Conservation (phyloP, 2,797 vertebrate genomes). For the Acrossocheilus wenchowensis region DNA sequence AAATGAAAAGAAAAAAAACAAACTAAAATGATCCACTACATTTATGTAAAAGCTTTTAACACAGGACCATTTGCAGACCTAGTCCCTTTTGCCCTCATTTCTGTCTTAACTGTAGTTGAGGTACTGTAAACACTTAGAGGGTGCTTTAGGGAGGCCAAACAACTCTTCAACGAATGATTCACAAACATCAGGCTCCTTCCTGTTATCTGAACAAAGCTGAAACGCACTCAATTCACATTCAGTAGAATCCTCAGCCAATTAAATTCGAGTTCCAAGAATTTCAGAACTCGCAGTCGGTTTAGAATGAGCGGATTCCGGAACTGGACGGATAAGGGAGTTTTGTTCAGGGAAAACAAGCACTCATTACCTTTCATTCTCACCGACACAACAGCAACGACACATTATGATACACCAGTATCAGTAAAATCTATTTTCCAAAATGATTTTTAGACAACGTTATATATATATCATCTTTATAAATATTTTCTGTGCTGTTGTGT, state of each 20-base stretch:
- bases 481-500: constrained; percentile 89
- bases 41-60: background rate
- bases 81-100: background rate
- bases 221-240: background rate
- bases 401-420: constrained; percentile 77
- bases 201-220: constrained; percentile 5
- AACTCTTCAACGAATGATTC: background rate
- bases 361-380: constrained; percentile 42
- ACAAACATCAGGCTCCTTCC: constrained; percentile 21
- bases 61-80: background rate
- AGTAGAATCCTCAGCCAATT: background rate
- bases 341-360: background rate
- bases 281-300: constrained; percentile 1
- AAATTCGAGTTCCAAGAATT: background rate
- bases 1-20: background rate
- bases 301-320: background rate
- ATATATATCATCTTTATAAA: constrained; percentile 84
- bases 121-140: constrained; percentile 35
- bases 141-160: constrained; percentile 17
- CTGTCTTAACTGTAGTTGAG: constrained; percentile 32
- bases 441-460: constrained; percentile 66
- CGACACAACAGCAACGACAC: constrained; percentile 84
- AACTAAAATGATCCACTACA: background rate
- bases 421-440: constrained; percentile 80
- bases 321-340: background rate